Percentiles rank a stretch among this genome's conserved stretches.
Evolutionary conservation across 2,888 invertebrate species (phyloP).

Genomic region (Synanthedon tipuliformis): DNA sequence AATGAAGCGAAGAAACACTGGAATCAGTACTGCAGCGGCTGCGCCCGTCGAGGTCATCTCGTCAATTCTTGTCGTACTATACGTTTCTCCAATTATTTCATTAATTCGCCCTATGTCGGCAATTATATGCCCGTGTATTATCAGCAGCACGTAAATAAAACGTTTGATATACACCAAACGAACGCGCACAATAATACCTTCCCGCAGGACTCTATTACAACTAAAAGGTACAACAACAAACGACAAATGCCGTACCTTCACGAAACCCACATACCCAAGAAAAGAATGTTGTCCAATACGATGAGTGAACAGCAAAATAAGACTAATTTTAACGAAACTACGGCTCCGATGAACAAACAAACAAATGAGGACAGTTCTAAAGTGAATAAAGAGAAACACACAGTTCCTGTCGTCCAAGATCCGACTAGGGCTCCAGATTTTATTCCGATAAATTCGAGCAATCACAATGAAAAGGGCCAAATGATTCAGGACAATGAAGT

Average conservation of each 20-base stretch:
- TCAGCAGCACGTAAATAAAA: not conserved
- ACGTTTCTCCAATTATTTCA: constrained; percentile 50
- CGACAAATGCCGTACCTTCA: constrained; percentile 43
- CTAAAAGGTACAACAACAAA: constrained; percentile 19
- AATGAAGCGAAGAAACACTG: constrained; percentile 31
- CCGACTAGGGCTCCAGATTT: constrained; percentile 23
- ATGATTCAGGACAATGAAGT: constrained; percentile 61
- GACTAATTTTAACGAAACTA: constrained; percentile 14
- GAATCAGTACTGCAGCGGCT: constrained; percentile 67
- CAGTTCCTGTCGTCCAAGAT: constrained; percentile 7
- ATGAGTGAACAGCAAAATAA: constrained; percentile 15
- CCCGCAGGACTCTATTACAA: constrained; percentile 12
- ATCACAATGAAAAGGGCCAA: constrained; percentile 47
- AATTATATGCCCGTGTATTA: constrained; percentile 34
- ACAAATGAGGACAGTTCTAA: constrained; percentile 4
- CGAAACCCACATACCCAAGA: constrained; percentile 40
- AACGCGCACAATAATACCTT: constrained; percentile 9
- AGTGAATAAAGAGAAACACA: constrained; percentile 10
- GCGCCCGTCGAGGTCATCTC: constrained; percentile 66
- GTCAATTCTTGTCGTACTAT: constrained; percentile 48
- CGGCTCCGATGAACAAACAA: constrained; percentile 17
- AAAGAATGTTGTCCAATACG: constrained; percentile 22
- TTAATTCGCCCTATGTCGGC: constrained; percentile 46
- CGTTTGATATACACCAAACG: too few species aligned
- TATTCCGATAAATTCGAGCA: constrained; percentile 35